A percentile compares a stretch with the other conserved stretches of the same genome.
Conservation (phyloP, 1,140 invertebrate species). For the Bombus impatiens region DNA sequence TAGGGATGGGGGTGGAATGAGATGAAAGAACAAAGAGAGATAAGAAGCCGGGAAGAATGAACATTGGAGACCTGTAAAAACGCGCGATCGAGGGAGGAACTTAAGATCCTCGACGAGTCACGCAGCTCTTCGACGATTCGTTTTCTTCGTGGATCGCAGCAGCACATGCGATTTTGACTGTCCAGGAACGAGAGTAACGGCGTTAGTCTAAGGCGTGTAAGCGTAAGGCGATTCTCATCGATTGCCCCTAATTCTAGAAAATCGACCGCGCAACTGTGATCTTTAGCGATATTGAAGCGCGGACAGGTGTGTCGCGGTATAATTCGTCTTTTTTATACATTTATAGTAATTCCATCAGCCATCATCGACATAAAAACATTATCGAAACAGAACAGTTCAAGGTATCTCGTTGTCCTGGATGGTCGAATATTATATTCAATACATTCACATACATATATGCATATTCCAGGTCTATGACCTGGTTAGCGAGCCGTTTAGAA, state of each 20-base stretch:
- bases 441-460: neutral
- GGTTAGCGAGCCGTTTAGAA: neutral
- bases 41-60: neutral
- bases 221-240: neutral
- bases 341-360: constrained; percentile 44
- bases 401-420: neutral
- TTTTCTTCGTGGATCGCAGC: constrained; percentile 22
- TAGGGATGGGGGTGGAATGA: neutral
- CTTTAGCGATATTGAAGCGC: neutral
- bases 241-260: neutral
- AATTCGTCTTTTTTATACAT: constrained; percentile 62
- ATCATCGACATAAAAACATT: neutral
- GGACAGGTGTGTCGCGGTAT: constrained; percentile 5
- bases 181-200: neutral
- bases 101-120: neutral
- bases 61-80: neutral
- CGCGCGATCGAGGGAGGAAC: neutral
- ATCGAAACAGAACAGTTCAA: neutral
- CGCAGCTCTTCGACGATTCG: neutral
- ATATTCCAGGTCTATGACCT: neutral
- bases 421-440: neutral
- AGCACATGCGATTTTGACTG: neutral
- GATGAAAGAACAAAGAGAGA: neutral
- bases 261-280: constrained; percentile 16
- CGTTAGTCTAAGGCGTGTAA: neutral